Evolutionary conservation across 2,797 vertebrate species (phyloP).

Genomic region (Xerus rutilus): DNA sequence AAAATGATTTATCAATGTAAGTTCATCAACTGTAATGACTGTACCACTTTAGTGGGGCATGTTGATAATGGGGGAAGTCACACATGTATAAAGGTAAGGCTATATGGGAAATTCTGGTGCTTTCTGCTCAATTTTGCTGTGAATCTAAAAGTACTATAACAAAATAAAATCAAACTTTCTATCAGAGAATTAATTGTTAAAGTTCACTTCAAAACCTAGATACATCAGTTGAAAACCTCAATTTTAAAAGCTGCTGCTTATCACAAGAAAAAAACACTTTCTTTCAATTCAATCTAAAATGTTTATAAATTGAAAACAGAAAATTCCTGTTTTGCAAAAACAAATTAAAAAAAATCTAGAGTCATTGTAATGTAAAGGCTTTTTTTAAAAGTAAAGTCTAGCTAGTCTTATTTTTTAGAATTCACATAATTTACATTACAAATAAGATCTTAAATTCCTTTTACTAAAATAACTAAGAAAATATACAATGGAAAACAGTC

Average conservation of each 20-base stretch:
- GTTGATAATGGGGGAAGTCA: neutral
- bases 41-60: neutral
- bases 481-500: neutral
- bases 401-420: neutral
- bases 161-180: neutral
- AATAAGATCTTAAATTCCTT: conserved; percentile 15
- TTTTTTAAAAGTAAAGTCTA: neutral
- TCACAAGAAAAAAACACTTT: neutral
- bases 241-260: conserved; percentile 23
- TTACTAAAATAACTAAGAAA: conserved; percentile 12
- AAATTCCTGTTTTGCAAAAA: conserved; percentile 26
- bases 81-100: neutral
- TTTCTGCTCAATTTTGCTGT: neutral
- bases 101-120: neutral
- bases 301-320: neutral
- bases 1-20: neutral
- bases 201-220: neutral
- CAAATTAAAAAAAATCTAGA: neutral
- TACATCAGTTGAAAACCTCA: neutral
- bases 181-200: neutral
- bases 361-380: neutral
- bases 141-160: neutral
- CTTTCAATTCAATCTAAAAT: conserved; percentile 32
- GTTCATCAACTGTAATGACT: neutral
- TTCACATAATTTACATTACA: conserved; percentile 36